Base-by-base conservation (phyloP, 2,888 invertebrate genomes). In the Trichopria drosophilae region DNA sequence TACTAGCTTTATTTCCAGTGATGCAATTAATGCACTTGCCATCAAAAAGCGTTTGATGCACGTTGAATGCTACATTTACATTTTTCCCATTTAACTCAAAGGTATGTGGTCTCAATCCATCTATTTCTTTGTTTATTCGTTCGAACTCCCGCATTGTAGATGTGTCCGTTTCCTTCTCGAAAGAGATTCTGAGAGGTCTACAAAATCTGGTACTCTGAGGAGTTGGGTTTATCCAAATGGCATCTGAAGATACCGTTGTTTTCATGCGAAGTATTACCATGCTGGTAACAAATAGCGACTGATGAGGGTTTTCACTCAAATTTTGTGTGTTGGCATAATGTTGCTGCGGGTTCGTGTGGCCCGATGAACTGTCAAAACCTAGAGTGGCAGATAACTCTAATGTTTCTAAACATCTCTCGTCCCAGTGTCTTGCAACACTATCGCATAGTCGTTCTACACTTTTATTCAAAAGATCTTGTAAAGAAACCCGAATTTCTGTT, bases 391-490 rank as follows among this genome's bases (percentile, higher is more conserved):
- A 15, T 9, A 31, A 16, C 6, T 31, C 31, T 31, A 31, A 31
- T 10, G 10, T 31, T 31, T 31, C n/a, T n/a, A n/a, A n/a, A n/a
- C n/a, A n/a, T n/a, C n/a, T n/a, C n/a, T n/a, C n/a, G n/a, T n/a
- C n/a, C 7, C 10, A 31, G 16, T 31, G 13, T 31, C 1, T 7
- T 15, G n/a, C 31, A 13, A 31, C 31, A 31, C 13, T 16, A 15
- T 31, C 31, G 16, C 31, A 31, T 9, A 31, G n/a, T 9, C 31
- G 31, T 16, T 31, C 31, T 31, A 16, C 31, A 31, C 9, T 31
- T 31, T 31, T 31, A 10, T 31, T 31, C 16, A 31, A 31, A 13
- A 31, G 31, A 31, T 10, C 16, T n/a, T 31, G 31, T n/a, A 31
- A 10, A 15, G 31, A n/a, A n/a, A 31, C 31, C 12, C 7, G 16